Evolutionary conservation across 1,140 invertebrate species (phyloP).

Genomic region (Pseudomyrmex flavicornis): DNA sequence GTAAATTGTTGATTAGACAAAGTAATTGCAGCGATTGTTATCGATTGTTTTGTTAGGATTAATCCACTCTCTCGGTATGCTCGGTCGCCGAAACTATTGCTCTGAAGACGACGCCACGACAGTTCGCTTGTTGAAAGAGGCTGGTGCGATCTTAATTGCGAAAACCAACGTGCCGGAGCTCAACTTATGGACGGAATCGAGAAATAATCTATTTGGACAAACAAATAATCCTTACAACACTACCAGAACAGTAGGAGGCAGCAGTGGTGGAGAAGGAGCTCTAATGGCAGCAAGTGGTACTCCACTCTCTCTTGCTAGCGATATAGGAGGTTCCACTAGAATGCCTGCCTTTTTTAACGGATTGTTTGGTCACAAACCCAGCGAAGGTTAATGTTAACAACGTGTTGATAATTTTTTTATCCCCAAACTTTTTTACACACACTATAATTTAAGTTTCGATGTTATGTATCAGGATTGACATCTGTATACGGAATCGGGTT

Average conservation of each 20-base stretch:
- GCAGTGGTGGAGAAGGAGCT: constrained; percentile 92
- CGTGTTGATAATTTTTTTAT: constrained; percentile 31
- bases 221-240: constrained; percentile 97
- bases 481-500: constrained; percentile 87
- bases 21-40: constrained; percentile 84
- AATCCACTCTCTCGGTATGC: constrained; percentile 89
- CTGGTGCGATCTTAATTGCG: constrained; percentile 95
- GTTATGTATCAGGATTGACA: constrained; percentile 77
- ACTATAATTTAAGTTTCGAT: background rate
- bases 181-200: constrained; percentile 93
- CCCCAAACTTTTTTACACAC: constrained; percentile 2
- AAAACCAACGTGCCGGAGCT: constrained; percentile 97
- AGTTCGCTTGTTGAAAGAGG: constrained; percentile 89
- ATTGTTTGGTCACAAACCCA: constrained; percentile 96
- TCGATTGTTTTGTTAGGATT: constrained; percentile 84
- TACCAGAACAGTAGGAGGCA: constrained; percentile 93
- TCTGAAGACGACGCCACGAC: constrained; percentile 91
- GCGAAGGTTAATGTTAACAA: constrained; percentile 85
- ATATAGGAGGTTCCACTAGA: constrained; percentile 97
- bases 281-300: constrained; percentile 91
- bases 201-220: constrained; percentile 96
- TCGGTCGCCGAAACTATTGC: constrained; percentile 85
- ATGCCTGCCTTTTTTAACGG: constrained; percentile 98
- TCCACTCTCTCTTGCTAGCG: constrained; percentile 94
- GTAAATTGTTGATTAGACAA: too few species aligned